These are phyloP conservation scores for Allobates femoralis DNA, from an alignment of 2,797 vertebrate species.

Conservation along the genomic window DNA sequence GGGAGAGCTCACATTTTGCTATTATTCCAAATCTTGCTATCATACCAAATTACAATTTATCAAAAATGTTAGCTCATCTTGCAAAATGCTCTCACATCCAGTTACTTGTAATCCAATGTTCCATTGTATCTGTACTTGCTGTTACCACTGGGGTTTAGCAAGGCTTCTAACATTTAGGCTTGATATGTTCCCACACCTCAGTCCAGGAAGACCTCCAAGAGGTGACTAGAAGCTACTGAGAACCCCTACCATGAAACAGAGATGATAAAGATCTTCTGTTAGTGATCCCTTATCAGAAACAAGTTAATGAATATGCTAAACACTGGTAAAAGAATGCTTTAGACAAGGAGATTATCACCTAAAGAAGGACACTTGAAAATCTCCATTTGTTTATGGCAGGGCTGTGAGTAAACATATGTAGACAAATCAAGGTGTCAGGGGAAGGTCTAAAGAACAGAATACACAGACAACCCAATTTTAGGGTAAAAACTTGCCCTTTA, in stretches of 20 bases:
- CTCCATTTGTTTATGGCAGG: constrained; percentile 68
- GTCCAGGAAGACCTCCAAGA: constrained; percentile 62
- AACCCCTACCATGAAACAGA: constrained; percentile 68
- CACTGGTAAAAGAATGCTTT: constrained; percentile 49
- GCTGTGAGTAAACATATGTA: constrained; percentile 57
- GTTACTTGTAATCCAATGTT: too few species aligned
- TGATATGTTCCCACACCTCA: constrained; percentile 64
- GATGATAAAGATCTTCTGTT: constrained; percentile 66
- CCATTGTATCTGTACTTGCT: constrained; percentile 73
- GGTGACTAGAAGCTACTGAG: constrained; percentile 67
- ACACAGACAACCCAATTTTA: neutral
- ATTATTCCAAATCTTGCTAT: too few species aligned
- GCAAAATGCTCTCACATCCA: too few species aligned
- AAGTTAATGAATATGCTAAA: constrained; percentile 72
- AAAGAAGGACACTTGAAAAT: constrained; percentile 17
- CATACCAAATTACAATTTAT: too few species aligned
- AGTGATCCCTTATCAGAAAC: constrained; percentile 69
- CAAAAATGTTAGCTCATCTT: too few species aligned
- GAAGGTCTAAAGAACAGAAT: neutral
- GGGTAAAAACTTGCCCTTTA: neutral
- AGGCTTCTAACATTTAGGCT: constrained; percentile 68
- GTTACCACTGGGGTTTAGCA: constrained; percentile 63
- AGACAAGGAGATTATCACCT: constrained; percentile 60
- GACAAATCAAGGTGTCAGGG: constrained; percentile 49
- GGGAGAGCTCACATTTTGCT: too few species aligned